Evolutionary conservation across 2,113 vertebrate genomes (phyloP).

Genomic region (Cairina moschata): DNA sequence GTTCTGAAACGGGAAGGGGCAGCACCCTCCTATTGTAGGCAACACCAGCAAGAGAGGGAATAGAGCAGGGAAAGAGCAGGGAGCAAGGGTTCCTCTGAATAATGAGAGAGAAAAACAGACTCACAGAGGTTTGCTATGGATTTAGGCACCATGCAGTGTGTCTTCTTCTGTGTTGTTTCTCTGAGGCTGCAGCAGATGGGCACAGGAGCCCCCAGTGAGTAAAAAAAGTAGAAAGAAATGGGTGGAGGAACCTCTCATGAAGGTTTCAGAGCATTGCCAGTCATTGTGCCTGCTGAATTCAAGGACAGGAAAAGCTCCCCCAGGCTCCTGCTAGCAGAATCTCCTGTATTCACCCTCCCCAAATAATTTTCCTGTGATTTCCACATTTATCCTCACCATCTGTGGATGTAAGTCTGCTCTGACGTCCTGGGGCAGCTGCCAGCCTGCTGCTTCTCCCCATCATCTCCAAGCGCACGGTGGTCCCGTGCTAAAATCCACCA

Average conservation of each 20-base stretch:
- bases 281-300: neutral
- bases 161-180: neutral
- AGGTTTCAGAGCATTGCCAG: neutral
- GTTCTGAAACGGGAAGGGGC: neutral
- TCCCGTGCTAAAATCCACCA: neutral
- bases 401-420: neutral
- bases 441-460: neutral
- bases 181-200: neutral
- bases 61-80: neutral
- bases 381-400: neutral
- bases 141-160: neutral
- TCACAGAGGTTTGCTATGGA: neutral
- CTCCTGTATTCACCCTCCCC: accelerated
- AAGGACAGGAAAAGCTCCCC: neutral
- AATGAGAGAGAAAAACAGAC: neutral
- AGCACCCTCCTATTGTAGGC: neutral
- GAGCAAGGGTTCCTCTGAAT: neutral
- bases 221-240: neutral
- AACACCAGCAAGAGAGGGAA: neutral
- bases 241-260: neutral
- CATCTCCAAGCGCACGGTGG: neutral
- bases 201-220: neutral
- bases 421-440: neutral
- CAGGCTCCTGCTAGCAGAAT: neutral
- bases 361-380: neutral